phyloP scores from a whole-genome alignment of 1,140 invertebrate genomes.

The Tetramorium alpestre region DNA sequence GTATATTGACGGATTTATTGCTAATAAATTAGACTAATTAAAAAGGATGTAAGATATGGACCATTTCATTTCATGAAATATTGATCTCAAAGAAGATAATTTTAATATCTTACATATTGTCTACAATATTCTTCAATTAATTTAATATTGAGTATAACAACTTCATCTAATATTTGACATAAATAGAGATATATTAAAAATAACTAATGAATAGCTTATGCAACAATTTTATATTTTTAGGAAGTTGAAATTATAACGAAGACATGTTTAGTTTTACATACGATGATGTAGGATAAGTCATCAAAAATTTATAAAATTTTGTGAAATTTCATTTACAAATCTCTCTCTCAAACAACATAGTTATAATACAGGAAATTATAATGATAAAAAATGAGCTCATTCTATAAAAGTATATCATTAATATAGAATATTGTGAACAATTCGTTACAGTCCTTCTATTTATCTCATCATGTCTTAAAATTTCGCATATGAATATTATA shows the following conservation, averaged over 20 bases:
- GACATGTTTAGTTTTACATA: not conserved
- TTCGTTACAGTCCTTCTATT: not conserved
- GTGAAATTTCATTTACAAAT: not conserved
- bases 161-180: not conserved
- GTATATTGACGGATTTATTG: not conserved
- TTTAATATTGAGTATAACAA: not conserved
- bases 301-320: constrained; percentile 16
- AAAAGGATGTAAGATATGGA: not conserved
- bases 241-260: not conserved
- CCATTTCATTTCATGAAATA: not conserved
- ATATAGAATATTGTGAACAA: not conserved
- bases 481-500: not conserved
- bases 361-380: not conserved
- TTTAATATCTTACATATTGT: not conserved
- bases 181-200: not conserved
- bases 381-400: not conserved
- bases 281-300: not conserved
- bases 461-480: not conserved
- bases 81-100: not conserved
- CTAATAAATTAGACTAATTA: not conserved
- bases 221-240: not conserved
- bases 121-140: not conserved
- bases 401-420: not conserved
- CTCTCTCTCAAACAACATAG: not conserved
- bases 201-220: not conserved